A percentile compares a stretch with the other conserved stretches of the same genome.
phyloP scores from a whole-genome alignment of 2,888 invertebrate genomes.

The Gastrophysa polygoni region DNA sequence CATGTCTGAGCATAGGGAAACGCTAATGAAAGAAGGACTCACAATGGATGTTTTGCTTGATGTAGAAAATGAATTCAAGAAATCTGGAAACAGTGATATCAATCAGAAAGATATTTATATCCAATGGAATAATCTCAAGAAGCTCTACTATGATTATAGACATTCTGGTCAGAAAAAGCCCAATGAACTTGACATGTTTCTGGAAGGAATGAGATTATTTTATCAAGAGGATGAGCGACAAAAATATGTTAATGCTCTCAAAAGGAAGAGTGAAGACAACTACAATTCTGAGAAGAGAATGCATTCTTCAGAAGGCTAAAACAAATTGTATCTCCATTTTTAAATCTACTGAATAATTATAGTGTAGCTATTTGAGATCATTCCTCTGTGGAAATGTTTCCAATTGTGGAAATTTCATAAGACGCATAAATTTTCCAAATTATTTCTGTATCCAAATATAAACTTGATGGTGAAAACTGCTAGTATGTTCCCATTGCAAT shows the following conservation, averaged over 20 bases:
- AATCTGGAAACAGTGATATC: slow-evolving; percentile 24
- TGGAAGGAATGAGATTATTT: slow-evolving; percentile 27
- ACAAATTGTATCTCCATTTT: neutral
- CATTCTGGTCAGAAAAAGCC: slow-evolving; percentile 14
- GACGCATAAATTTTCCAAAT: no score
- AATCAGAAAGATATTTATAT: slow-evolving; percentile 30
- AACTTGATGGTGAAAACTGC: no score
- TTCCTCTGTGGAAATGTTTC: no score
- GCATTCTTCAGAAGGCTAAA: neutral
- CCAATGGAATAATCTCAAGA: slow-evolving; percentile 25
- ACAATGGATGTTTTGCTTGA: slow-evolving; percentile 21
- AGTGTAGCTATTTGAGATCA: no score
- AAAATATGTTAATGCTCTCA: neutral
- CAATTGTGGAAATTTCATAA: no score
- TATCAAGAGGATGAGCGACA: slow-evolving; percentile 15
- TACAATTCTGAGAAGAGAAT: neutral
- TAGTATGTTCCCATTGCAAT: no score
- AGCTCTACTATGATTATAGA: slow-evolving; percentile 24
- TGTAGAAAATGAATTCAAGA: slow-evolving; percentile 23
- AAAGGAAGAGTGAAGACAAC: slow-evolving; percentile 3
- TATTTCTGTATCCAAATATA: no score
- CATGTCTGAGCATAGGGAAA: slow-evolving; percentile 22
- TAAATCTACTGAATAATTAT: no score
- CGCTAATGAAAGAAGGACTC: slow-evolving; percentile 19
- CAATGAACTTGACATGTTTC: slow-evolving; percentile 17